Evolutionary conservation across 2,888 invertebrate genomes (phyloP).

Genomic region (Cryptocephalus moraei): DNA sequence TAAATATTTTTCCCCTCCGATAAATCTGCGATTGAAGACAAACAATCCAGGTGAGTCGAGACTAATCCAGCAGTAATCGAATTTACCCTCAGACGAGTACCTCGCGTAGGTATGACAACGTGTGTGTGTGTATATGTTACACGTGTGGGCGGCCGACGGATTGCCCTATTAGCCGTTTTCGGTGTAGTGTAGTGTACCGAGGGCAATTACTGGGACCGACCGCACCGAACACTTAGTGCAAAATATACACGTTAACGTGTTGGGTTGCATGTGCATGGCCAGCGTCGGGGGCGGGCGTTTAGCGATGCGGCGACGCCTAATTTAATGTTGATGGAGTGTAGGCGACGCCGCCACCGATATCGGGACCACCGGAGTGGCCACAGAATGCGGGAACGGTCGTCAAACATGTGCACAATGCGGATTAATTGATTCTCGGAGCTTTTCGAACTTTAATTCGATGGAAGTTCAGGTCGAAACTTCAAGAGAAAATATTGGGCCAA

Average conservation of each 20-base stretch:
- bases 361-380: conserved; percentile 25
- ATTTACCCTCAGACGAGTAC: too few relatives aligned
- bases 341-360: conserved; percentile 25
- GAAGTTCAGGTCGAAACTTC: too few relatives aligned
- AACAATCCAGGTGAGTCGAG: too few relatives aligned
- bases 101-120: too few relatives aligned
- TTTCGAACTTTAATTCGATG: too few relatives aligned
- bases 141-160: too few relatives aligned
- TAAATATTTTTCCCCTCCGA: too few relatives aligned
- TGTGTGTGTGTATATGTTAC: too few relatives aligned
- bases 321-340: conserved; percentile 30
- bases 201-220: conserved; percentile 8
- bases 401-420: background rate
- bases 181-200: background rate
- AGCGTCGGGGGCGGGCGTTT: conserved; percentile 16
- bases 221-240: conserved; percentile 7
- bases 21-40: too few relatives aligned
- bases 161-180: too few relatives aligned
- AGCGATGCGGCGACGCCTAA: conserved; percentile 23
- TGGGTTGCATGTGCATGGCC: conserved; percentile 2
- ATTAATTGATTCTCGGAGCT: background rate
- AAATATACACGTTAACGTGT: conserved; percentile 9
- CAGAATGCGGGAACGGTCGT: conserved; percentile 21
- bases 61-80: too few relatives aligned
- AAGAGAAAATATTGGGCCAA: too few relatives aligned